Percentiles rank a stretch among this genome's conserved stretches.
Conservation (phyloP, 2,113 vertebrate species). For the Toxostoma redivivum region DNA sequence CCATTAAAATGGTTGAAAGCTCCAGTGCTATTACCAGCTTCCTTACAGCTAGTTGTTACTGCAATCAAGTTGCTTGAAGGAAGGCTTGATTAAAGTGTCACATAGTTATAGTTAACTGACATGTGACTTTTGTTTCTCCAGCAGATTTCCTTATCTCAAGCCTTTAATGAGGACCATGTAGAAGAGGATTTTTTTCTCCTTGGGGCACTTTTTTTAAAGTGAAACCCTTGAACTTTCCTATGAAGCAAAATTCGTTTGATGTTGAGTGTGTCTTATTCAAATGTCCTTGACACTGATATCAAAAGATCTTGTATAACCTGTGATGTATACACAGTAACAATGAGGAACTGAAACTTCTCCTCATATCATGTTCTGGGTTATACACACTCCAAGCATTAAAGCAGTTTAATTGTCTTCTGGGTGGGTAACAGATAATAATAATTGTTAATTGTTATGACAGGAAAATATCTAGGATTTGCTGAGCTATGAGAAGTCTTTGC, state of each 20-base stretch:
- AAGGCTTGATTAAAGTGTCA: background rate
- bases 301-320: background rate
- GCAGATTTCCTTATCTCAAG: background rate
- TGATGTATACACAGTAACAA: background rate
- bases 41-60: background rate
- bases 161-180: background rate
- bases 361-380: background rate
- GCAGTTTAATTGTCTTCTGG: background rate
- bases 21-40: background rate
- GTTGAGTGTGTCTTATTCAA: background rate
- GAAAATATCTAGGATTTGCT: background rate
- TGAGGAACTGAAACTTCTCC: background rate
- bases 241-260: background rate
- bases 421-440: background rate
- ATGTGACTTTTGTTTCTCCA: conserved; percentile 18
- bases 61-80: background rate
- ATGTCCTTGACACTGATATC: background rate
- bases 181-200: background rate
- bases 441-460: background rate
- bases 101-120: background rate
- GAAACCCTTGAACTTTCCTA: background rate
- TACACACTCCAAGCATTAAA: background rate
- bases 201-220: background rate
- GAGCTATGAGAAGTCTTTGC: background rate
- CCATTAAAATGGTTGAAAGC: background rate